phyloP scores from a whole-genome alignment of 2,888 invertebrate genomes.

The Yponomeuta evonymella region DNA sequence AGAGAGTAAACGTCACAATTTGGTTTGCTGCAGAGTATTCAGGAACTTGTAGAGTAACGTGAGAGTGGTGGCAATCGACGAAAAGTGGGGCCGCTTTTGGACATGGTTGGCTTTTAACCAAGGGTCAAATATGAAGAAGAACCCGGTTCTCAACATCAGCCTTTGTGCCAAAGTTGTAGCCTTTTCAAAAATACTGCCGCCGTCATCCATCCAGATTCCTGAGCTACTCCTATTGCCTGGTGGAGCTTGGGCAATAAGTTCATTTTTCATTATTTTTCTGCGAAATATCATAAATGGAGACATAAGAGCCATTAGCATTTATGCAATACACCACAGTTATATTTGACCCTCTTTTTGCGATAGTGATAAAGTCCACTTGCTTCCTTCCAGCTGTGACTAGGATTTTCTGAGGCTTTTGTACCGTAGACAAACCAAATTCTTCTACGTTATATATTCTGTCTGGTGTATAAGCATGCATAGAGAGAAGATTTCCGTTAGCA shows the following conservation, averaged over 20 bases:
- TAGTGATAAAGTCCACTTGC: slow-evolving; percentile 43
- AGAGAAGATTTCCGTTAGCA: neutral
- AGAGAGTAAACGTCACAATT: too few species aligned
- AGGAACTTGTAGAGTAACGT: too few species aligned
- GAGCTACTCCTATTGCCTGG: slow-evolving; percentile 35
- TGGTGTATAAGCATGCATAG: slow-evolving; percentile 23
- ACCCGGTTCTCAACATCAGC: slow-evolving; percentile 29
- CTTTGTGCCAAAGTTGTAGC: slow-evolving; percentile 28
- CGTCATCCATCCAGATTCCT: slow-evolving; percentile 38
- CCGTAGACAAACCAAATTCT: slow-evolving; percentile 48
- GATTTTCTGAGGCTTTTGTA: slow-evolving; percentile 35
- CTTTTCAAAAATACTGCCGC: slow-evolving; percentile 31
- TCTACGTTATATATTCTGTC: slow-evolving; percentile 43
- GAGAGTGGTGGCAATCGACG: too few species aligned
- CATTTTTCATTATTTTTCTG: slow-evolving; percentile 32
- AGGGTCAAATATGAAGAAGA: slow-evolving; percentile 22
- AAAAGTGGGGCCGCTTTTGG: too few species aligned
- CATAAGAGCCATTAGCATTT: slow-evolving; percentile 28
- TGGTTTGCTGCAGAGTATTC: too few species aligned
- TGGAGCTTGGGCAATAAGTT: slow-evolving; percentile 40
- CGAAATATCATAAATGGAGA: slow-evolving; percentile 45
- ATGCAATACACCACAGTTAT: slow-evolving; percentile 40
- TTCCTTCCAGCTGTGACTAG: slow-evolving; percentile 39
- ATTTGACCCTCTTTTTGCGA: slow-evolving; percentile 41
- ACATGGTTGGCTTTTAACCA: too few species aligned